Evolutionary conservation across 2,113 vertebrate species (phyloP), one percentile per base, ranked within the genome.

Genomic region (Neotoma lepida): DNA sequence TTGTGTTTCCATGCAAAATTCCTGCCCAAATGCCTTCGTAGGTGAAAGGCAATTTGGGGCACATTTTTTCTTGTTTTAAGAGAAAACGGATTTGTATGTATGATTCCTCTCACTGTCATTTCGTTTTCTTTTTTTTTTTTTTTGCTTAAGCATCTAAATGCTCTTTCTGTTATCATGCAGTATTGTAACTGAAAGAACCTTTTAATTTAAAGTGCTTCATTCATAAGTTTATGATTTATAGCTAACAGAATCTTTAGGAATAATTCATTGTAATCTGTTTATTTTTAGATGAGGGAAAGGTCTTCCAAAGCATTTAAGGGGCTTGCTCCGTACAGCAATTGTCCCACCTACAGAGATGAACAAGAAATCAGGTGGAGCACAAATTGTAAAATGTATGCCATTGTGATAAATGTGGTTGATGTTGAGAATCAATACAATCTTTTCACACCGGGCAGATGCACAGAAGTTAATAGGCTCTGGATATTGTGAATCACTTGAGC

Each of bases 401-500:
- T 77, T 82, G 54, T 94, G 91, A 96, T 93, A 76, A 88, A 92
- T 78, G 94, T 28, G 49, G 46, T 74, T 82, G 41, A 88, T 92
- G 66, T 26, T 54, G 71, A 92, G 39, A 94, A 95, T 96, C 85
- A 84, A 78, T 93, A 77, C 71, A 70, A 73, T 33, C 63, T 89
- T 90, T 95, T 63, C 88, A 44, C 91, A 77, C 24, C 1, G 4
- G 46, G 15, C 61, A 64, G 84, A 73, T 64, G 28, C 71, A 74
- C 44, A 77, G 12, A 89, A 91, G 96, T 94, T 93, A 94, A 93
- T 70, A 89, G 92, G 76, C 81, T 95, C 85, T 76, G 85, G 94
- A 66, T 88, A 88, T 70, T 92, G 76, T 84, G 76, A 96, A 74
- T 86, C 93, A 91, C 61, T 96, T 74, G 90, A 76, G 92, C 49